phyloP scores from a whole-genome alignment of 2,113 vertebrate genomes.

The Amphilophus citrinellus region DNA sequence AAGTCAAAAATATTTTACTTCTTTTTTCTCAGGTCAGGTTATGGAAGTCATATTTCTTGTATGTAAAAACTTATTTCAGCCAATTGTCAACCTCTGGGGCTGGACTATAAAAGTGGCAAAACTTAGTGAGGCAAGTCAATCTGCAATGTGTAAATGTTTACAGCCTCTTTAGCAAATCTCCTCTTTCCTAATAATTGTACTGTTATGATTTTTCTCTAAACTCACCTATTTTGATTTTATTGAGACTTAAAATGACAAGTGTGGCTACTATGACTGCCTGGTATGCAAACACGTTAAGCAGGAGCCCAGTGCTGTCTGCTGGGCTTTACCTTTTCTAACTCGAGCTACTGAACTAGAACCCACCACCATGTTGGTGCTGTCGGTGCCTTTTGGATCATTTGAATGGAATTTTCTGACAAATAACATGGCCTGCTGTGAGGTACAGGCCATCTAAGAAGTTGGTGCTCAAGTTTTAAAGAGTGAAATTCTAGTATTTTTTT shows the following conservation, averaged over 20 bases:
- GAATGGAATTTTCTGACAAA: background rate
- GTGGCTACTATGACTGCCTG: background rate
- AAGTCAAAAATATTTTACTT: slow-evolving; percentile 1
- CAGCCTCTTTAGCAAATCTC: background rate
- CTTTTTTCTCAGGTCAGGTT: background rate
- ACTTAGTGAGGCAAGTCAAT: background rate
- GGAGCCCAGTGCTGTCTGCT: background rate
- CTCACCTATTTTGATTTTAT: background rate
- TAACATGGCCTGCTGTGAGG: background rate
- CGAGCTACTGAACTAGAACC: background rate
- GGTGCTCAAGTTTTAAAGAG: background rate
- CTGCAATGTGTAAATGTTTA: background rate
- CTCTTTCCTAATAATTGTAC: background rate
- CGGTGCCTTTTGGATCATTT: background rate
- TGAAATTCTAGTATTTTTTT: background rate
- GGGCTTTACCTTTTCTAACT: background rate
- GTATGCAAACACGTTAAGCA: background rate
- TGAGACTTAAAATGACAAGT: background rate
- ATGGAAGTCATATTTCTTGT: background rate
- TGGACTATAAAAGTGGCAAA: background rate
- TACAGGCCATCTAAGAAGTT: background rate
- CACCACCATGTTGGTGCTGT: background rate
- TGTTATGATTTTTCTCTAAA: background rate
- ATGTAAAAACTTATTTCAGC: background rate
- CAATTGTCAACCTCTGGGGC: background rate